Evolutionary conservation across 2,113 vertebrate species (phyloP).

Genomic region (Origma solitaria): DNA sequence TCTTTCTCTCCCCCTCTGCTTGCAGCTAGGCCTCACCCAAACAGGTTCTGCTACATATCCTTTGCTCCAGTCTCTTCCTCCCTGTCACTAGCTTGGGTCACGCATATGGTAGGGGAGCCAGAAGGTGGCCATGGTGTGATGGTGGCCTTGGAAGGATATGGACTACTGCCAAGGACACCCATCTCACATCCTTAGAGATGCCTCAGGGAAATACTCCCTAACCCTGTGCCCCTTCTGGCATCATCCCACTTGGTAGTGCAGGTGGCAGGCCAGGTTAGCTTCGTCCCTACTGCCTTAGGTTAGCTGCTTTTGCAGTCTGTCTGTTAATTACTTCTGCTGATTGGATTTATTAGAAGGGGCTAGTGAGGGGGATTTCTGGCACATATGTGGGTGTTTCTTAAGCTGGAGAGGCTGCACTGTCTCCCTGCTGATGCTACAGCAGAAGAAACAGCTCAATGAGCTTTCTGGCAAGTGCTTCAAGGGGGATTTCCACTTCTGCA

Average conservation of each 20-base stretch:
- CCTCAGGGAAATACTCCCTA: not conserved
- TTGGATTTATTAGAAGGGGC: not conserved
- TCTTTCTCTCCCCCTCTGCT: not conserved
- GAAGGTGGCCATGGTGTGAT: rapidly evolving
- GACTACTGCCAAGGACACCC: not conserved
- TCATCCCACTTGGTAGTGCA: not conserved
- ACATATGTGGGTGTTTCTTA: not conserved
- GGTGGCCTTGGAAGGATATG: not conserved
- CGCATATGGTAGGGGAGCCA: not conserved
- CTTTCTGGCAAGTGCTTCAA: not conserved
- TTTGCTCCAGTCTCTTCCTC: not conserved
- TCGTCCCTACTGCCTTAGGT: not conserved
- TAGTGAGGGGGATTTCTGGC: no score
- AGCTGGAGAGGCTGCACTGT: rapidly evolving
- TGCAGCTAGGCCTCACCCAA: not conserved
- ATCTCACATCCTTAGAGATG: not conserved
- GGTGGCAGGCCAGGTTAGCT: not conserved
- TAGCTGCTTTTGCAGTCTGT: not conserved
- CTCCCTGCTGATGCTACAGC: not conserved
- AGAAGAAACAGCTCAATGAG: not conserved
- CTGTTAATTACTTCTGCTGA: not conserved
- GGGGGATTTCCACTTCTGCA: not conserved
- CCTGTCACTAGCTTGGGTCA: rapidly evolving
- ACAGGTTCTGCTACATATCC: rapidly evolving
- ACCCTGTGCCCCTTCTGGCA: not conserved